phyloP scores from a whole-genome alignment of 2,888 invertebrate genomes.

The Rotaria socialis region DNA sequence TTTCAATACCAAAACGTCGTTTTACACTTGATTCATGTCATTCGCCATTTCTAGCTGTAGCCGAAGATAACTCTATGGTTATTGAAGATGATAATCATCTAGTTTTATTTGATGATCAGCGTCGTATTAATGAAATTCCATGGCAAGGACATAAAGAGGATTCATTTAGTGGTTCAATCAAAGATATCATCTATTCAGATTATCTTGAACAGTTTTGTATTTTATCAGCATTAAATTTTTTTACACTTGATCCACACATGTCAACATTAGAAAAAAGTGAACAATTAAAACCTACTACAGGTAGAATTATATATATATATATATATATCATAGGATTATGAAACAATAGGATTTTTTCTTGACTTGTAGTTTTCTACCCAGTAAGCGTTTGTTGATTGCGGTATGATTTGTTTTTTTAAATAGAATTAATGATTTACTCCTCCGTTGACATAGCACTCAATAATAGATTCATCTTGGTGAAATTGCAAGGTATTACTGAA shows the following conservation, averaged over 20 bases:
- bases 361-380: no score
- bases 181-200: background rate
- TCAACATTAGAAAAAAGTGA: background rate
- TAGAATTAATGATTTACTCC: no score
- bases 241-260: background rate
- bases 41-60: background rate
- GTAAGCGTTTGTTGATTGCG: no score
- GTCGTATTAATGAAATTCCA: constrained; percentile 4
- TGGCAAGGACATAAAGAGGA: background rate
- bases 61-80: background rate
- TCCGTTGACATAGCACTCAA: no score
- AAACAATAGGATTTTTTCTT: no score
- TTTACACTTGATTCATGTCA: background rate
- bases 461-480: no score
- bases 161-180: background rate
- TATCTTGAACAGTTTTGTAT: constrained; percentile 1
- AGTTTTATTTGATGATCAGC: background rate
- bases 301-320: background rate
- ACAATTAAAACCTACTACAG: background rate
- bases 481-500: no score
- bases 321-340: no score
- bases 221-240: background rate
- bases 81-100: constrained; percentile 14
- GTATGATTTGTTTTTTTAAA: no score
- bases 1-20: background rate